phyloP scores from a whole-genome alignment of 2,113 vertebrate genomes.

The Alligator mississippiensis region DNA sequence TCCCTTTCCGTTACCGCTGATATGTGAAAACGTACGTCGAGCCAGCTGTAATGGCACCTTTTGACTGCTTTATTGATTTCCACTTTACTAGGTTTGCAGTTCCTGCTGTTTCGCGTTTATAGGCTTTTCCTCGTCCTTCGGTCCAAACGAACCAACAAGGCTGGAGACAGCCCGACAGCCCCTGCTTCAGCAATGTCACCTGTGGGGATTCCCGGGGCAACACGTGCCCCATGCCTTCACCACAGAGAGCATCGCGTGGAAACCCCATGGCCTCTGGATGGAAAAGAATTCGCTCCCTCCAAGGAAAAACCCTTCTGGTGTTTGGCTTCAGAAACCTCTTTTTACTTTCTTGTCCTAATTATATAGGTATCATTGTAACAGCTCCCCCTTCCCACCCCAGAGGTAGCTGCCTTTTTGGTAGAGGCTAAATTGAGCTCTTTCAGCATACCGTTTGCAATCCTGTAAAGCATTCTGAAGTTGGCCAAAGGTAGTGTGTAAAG shows the following conservation, averaged over 20 bases:
- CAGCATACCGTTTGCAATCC: neutral
- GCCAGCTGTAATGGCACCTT: conserved; percentile 27
- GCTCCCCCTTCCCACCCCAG: neutral
- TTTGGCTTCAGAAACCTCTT: neutral
- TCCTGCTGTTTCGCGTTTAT: neutral
- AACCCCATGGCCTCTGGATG: neutral
- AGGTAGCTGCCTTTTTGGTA: neutral
- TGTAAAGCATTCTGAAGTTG: neutral
- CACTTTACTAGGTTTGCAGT: conserved; percentile 29
- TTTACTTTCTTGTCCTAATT: neutral
- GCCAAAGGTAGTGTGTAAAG: fast-evolving
- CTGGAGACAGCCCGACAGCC: fast-evolving
- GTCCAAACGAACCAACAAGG: neutral
- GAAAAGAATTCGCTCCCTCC: neutral
- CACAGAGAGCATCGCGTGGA: too few species aligned
- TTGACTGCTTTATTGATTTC: conserved; percentile 57
- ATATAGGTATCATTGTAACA: neutral
- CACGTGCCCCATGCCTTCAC: neutral
- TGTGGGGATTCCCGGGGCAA: neutral
- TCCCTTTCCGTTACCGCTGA: neutral
- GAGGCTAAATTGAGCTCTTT: neutral
- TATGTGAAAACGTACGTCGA: conserved; percentile 8
- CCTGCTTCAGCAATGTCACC: neutral
- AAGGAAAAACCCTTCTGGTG: neutral
- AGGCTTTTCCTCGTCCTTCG: conserved; percentile 9